Base-by-base conservation (phyloP, 2,113 vertebrate species). In the Pheucticus melanocephalus region DNA sequence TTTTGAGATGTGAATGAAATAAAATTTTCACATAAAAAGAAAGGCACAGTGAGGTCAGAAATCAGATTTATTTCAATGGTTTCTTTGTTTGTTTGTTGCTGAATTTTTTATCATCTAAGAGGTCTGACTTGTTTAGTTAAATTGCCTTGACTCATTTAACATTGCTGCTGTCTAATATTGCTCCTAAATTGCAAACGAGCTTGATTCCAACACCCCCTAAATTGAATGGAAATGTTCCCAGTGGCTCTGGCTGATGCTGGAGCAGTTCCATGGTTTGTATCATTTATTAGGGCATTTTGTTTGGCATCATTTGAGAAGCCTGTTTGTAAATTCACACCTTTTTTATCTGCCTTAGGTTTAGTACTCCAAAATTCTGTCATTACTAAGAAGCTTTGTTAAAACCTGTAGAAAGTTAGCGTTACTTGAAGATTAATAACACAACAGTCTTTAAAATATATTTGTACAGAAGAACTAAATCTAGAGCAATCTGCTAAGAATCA, bases 151-250 rank as follows among this genome's bases (percentile, higher is more conserved):
- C 48, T 86, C 42, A 77, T 86, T 92, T 96, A 72, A 80, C 60
- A 61, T 54, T 81, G 61, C 66, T 61, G 9, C 54, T 70, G 45
- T 48, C 44, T 70, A 86, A 82, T 44, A 75, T 35, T 60, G 35
- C 33, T 92, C 51, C 75, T 57, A 70, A 88, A 86, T 66, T 66
- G 37, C 44, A 93, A 77, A 83, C 70, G 51, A 85, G 30, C 42
- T 80, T 68, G 59, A 86, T 64, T 64, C 39, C 39, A 85, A 93
- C 47, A 54, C 33, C 47, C 47, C 18, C 50, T 85, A 79, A 89
- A 95, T 44, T 69, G 73, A 87, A 82, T 65, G 78, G 75, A 96
- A 91, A 77, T 9, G 42, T 80, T 95, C 70, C 75, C 59, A 70
- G 35, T 50, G 68, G 14, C 28, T 95, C 63, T 86, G 47, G 47